Evolutionary conservation across 2,888 invertebrate species (phyloP), one percentile per base, ranked within the genome.

Genomic region (Luperina nickerlii): DNA sequence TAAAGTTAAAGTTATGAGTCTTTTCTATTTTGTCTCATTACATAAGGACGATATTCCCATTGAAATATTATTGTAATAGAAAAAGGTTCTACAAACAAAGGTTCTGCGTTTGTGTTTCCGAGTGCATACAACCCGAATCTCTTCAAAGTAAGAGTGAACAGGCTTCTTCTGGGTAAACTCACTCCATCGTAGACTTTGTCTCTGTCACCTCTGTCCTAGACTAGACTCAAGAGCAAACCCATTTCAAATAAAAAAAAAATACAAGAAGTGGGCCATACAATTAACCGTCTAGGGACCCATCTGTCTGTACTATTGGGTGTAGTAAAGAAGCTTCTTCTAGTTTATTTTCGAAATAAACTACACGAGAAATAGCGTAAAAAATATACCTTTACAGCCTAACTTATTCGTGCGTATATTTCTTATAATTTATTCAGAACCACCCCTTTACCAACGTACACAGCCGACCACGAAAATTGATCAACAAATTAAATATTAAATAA

Each of bases 361-460:
- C 57, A 66, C 57, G 38, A 66, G 5, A 13, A 74, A 73, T 45
- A 70, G 42, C 3, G 18, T 32, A 70, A 32, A 66, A 73, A 71
- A 65, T 74, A 71, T 70, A 76, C 42, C n/a, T 79, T 73, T 70
- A 70, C 38, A 67, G 76, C 67, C 72, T 73, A 68, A 79, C 76
- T 69, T 65, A 45, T 79, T 54, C 27, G 70, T 69, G 38, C 62
- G 66, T 54, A 83, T 88, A 84, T 73, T 81, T 84, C 79, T 79
- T 74, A 88, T 89, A 86, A 88, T 89, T 88, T 89, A 88, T 88
- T 89, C 84, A 88, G 73, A 38, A 15, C 71, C 42, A 78, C 74
- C 78, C 78, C 67, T 74, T 72, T 72, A 74, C 74, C 57, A 9
- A 51, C 63, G 70, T 76, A 86, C 74, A 78, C 73, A 45, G 73